Evolutionary conservation across 2,888 invertebrate species (phyloP), one percentile per base, ranked within the genome.

Genomic region (Dicranocentrus wangi): DNA sequence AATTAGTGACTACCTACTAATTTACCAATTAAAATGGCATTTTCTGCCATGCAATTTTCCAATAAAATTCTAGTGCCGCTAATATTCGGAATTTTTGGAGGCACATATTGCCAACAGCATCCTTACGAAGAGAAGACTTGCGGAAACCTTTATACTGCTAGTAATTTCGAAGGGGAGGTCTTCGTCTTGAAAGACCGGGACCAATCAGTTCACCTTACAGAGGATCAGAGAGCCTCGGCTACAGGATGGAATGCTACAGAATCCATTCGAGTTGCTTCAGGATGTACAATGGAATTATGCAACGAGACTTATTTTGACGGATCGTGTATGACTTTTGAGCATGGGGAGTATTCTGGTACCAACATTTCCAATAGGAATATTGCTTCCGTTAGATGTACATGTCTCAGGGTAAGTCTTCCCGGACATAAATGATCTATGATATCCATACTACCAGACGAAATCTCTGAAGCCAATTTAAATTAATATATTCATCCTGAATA

Each of bases 221-320:
- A 77, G 3, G 77, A 77, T 19, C 7, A 53, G 0, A 28, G 53
- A 7, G 76, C 51, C 2, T 32, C 53, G 0, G 69, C 42, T 13
- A 10, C 25, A 8, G 69, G 69, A 1, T 70, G 77, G 77, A 70
- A 60, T 47, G n/a, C 15, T 7, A 76, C 76, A 7, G 51, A 47
- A 5, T 68, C 60, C 1, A 13, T 76, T 1, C 21, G 13, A 1
- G 23, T 68, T 1, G 60, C 23, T n/a, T 32, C 15, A 19, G 43
- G 66, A 7, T 76, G 76, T 13, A 1, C 19, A 32, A 32, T 76
- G 32, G 21, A 60, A 2, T 7, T 68, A 0, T 76, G 76, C 51
- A 76, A 68, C n/a, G 60, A 76, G 2, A 76, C 68, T 1, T 76
- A 76, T 39, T 60, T 76, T 8, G 60, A 76, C 15, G 55, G 76